Conservation (phyloP, 92 coral and sea anemone genomes). For the Epizoanthus illoricatus region DNA sequence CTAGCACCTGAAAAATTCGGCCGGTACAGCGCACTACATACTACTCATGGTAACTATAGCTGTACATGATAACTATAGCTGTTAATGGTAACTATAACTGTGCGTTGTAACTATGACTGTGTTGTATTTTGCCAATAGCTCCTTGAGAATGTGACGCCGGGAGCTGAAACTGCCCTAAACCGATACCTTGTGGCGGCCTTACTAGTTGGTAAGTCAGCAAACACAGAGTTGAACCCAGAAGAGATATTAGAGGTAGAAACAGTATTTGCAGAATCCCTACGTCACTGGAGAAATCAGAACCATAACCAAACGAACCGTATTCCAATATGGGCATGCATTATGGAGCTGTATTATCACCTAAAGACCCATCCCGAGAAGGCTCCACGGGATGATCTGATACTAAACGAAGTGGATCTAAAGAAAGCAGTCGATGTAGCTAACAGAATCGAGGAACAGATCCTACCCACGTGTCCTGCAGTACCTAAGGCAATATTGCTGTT, state of each 20-base stretch:
- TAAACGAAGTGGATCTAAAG: background rate
- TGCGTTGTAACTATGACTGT: too few relatives aligned
- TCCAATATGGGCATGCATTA: background rate
- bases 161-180: conserved; percentile 4
- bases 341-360: conserved; percentile 10
- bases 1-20: too few relatives aligned
- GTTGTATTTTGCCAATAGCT: background rate
- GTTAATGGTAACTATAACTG: background rate
- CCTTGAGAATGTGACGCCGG: background rate
- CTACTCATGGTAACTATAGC: too few relatives aligned
- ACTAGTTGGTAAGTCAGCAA: conserved; percentile 4
- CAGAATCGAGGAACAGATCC: background rate
- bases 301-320: conserved; percentile 14
- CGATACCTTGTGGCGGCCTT: background rate
- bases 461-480: conserved; percentile 15
- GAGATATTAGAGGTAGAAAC: background rate
- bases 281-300: background rate
- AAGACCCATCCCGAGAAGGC: conserved; percentile 25
- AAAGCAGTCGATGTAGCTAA: background rate
- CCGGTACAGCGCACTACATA: too few relatives aligned
- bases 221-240: conserved; percentile 5
- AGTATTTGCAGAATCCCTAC: conserved; percentile 3
- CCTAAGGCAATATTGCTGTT: conserved; percentile 1
- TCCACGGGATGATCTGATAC: conserved; percentile 7
- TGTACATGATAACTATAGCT: too few relatives aligned